Base-by-base conservation (phyloP, 2,797 vertebrate species). In the Hemitrygon akajei region DNA sequence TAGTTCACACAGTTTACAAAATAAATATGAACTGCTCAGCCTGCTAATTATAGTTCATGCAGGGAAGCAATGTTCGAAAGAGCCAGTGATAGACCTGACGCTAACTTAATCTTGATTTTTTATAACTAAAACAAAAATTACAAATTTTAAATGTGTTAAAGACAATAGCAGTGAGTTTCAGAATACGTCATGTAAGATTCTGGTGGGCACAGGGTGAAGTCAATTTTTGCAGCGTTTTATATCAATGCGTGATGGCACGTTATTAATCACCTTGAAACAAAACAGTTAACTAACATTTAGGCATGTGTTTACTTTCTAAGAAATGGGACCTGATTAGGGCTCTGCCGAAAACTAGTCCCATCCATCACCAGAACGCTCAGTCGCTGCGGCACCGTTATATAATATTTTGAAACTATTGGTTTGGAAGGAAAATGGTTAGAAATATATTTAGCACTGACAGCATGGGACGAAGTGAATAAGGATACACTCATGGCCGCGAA, bases 301-400 rank as follows among this genome's bases (percentile, higher is more conserved):
- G 69, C 91, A 47, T 47, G 40, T 93, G 91, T 93, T 93, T 93
- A 93, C 91, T 93, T 27, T 75, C 69, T 58, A 5, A 93, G 40
- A 76, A 93, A 76, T 56, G 56, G 91, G 71, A 76, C 0, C 34
- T 37, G 91, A 93, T 93, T 76, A 76, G 71, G 37, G 76, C 71
- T 76, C 27, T 30, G 25, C 12, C 12, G 40, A 18, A 76, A 76
- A 30, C 20, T 20, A 92, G 25, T 40, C 22, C 37, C 69, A 47
- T 92, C 66, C 37, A 56, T 92, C 71, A 93, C 22, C 40, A 30
- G 25, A 75, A 93, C 40, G 10, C 11, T 58, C 47, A 1, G 14
- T 10, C 40, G 22, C 22, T 58, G 47, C 18, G 40, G 69, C 37
- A 1, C 71, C 34, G 47, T 56, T 93, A 27, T 30, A 47, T 47